Conservation (phyloP, 2,888 invertebrate species). For the Aplocera efformata region DNA sequence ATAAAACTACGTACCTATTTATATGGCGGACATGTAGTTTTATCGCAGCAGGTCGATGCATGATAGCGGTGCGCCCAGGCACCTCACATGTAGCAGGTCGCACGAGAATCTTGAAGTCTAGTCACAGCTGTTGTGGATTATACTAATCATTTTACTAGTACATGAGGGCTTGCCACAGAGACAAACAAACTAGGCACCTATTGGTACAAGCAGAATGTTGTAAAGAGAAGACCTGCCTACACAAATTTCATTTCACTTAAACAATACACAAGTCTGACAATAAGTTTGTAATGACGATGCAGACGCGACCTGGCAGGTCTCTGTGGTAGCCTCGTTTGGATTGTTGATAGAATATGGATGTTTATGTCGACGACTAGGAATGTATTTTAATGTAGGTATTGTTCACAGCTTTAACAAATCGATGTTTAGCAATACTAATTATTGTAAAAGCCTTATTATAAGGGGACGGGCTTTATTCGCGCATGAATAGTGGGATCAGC, state of each 20-base stretch:
- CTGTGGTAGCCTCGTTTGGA: constrained; percentile 24
- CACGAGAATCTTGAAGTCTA: constrained; percentile 61
- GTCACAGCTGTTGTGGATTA: constrained; percentile 67
- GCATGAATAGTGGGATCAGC: neutral
- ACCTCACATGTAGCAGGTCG: constrained; percentile 22
- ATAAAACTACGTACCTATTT: constrained; percentile 14
- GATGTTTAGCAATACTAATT: constrained; percentile 45
- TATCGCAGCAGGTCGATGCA: no score
- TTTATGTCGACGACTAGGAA: constrained; percentile 27
- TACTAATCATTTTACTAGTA: constrained; percentile 28
- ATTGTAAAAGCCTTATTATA: constrained; percentile 43
- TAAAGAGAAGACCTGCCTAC: no score
- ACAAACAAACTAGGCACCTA: no score
- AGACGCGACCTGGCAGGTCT: no score
- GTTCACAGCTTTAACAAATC: constrained; percentile 48
- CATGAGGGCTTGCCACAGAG: constrained; percentile 11
- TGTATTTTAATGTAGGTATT: constrained; percentile 35
- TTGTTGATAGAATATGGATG: constrained; percentile 32
- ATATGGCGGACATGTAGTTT: no score
- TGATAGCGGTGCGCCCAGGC: no score
- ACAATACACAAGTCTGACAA: no score
- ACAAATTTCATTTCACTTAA: no score
- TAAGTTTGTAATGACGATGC: no score
- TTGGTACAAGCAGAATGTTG: no score
- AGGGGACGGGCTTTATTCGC: constrained; percentile 21